A percentile compares a stretch with the other conserved stretches of the same genome.
Evolutionary conservation across 1,140 invertebrate genomes (phyloP).

Genomic region (Tigriopus japonicus): DNA sequence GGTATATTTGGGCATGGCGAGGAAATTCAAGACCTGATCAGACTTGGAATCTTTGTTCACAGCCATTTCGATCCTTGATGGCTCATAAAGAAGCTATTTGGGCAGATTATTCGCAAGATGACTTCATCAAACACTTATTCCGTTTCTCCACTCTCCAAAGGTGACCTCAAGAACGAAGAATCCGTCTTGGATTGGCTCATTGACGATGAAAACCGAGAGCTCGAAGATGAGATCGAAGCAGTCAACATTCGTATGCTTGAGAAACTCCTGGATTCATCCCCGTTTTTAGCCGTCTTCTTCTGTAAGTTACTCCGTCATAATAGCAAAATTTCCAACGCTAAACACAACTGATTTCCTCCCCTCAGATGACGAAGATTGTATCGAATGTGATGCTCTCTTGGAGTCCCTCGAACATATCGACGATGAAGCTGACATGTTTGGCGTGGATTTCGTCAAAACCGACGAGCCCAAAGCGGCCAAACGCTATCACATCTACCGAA

Average conservation of each 20-base stretch:
- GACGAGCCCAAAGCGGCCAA: conserved; percentile 59
- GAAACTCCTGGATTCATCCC: conserved; percentile 62
- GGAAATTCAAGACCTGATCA: too few relatives aligned
- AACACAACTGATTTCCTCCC: conserved; percentile 15
- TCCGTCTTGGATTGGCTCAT: conserved; percentile 61
- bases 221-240: conserved; percentile 78
- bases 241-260: conserved; percentile 78
- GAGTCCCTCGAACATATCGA: conserved; percentile 79
- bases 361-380: conserved; percentile 67
- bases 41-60: too few relatives aligned
- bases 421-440: conserved; percentile 74
- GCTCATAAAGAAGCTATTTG: too few relatives aligned
- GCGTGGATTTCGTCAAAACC: conserved; percentile 84
- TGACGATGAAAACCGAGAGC: conserved; percentile 77
- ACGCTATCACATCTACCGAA: conserved; percentile 53
- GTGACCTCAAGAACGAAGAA: conserved; percentile 26
- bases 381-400: conserved; percentile 68
- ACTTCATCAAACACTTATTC: background rate
- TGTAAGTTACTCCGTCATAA: conserved; percentile 41
- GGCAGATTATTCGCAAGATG: too few relatives aligned
- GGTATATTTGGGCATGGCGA: too few relatives aligned
- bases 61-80: too few relatives aligned
- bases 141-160: conserved; percentile 17
- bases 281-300: conserved; percentile 74
- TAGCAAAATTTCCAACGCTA: background rate